These are phyloP conservation scores for Brachynemurus nebulosus DNA, from an alignment of 2,888 invertebrate genomes.

Conservation along the genomic window DNA sequence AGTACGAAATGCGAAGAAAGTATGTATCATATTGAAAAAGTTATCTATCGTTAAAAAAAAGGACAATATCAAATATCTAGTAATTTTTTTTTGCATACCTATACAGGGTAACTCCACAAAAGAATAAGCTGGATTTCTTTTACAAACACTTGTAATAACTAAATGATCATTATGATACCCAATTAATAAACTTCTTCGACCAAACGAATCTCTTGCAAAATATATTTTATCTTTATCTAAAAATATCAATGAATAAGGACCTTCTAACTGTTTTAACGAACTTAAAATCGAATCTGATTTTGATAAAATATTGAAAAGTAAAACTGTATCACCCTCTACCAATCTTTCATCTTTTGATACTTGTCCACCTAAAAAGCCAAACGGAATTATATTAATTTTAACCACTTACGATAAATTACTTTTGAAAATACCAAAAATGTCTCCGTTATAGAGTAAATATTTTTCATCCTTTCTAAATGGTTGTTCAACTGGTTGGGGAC, in stretches of 20 bases:
- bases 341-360: constrained; percentile 27
- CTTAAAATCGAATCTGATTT: constrained; percentile 22
- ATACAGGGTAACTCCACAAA: constrained; percentile 48
- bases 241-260: constrained; percentile 76
- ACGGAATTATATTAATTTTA: background rate
- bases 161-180: constrained; percentile 32
- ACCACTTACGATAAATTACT: background rate
- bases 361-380: constrained; percentile 13
- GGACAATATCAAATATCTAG: no score
- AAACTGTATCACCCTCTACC: constrained; percentile 36
- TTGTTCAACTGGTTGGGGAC: constrained; percentile 45
- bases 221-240: constrained; percentile 52
- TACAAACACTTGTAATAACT: constrained; percentile 39
- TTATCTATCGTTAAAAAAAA: no score
- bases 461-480: constrained; percentile 49
- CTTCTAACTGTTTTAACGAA: constrained; percentile 47
- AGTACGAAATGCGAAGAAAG: no score
- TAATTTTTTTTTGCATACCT: constrained; percentile 23
- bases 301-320: constrained; percentile 33
- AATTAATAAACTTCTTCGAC: constrained; percentile 69
- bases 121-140: constrained; percentile 37
- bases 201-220: constrained; percentile 76
- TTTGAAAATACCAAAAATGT: constrained; percentile 50
- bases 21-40: no score
- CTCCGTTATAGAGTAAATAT: constrained; percentile 77